These are phyloP conservation scores for Rhineura floridana DNA, from an alignment of 2,113 vertebrate genomes.

Conservation along the genomic window DNA sequence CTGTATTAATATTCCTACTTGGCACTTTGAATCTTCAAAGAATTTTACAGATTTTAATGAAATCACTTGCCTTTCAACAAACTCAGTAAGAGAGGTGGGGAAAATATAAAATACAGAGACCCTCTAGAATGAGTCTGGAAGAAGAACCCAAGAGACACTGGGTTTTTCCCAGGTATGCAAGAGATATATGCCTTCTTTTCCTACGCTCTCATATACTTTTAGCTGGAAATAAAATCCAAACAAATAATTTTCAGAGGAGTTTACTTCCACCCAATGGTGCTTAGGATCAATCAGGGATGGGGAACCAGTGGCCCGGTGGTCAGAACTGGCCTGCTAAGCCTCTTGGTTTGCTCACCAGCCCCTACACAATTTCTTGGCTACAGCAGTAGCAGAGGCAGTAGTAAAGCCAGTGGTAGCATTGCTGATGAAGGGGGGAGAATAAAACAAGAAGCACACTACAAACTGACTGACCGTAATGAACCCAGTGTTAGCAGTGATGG, in stretches of 20 bases:
- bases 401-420: no score
- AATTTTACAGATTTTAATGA: conserved; percentile 29
- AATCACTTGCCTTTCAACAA: conserved; percentile 4
- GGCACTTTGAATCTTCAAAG: conserved; percentile 23
- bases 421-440: no score
- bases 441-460: no score
- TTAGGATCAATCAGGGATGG: no score
- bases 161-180: conserved; percentile 4
- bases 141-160: background rate
- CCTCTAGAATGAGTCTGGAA: background rate
- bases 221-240: background rate
- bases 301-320: no score
- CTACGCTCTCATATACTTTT: background rate
- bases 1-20: conserved; percentile 2
- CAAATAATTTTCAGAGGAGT: background rate
- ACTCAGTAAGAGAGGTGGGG: background rate
- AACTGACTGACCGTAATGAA: no score
- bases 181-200: no score
- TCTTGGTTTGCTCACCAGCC: no score
- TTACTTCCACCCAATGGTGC: background rate
- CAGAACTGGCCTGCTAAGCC: no score
- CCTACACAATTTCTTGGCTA: no score
- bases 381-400: no score
- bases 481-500: no score
- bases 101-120: background rate